Evolutionary conservation across 2,888 invertebrate species (phyloP).

Genomic region (Melanostoma mellinum): DNA sequence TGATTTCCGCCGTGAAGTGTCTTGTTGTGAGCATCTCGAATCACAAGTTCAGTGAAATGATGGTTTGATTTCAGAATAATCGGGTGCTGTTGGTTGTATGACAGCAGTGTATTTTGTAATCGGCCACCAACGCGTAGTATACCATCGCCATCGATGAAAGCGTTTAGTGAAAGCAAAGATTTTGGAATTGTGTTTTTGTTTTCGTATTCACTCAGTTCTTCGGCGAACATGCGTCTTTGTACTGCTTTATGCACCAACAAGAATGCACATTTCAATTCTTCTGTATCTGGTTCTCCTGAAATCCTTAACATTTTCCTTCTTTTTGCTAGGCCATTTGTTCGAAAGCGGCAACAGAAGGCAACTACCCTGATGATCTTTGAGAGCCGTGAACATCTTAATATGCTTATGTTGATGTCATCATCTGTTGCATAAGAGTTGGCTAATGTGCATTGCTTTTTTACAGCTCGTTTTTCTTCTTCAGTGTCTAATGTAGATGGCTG

Average conservation of each 20-base stretch:
- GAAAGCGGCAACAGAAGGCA: not conserved
- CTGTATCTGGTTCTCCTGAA: not conserved
- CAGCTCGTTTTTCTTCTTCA: too few relatives aligned
- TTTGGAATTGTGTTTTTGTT: not conserved
- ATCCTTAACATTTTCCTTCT: not conserved
- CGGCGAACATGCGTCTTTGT: constrained; percentile 15
- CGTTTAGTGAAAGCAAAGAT: constrained; percentile 5
- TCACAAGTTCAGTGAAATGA: constrained; percentile 7
- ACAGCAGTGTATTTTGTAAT: not conserved
- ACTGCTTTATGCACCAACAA: constrained; percentile 4
- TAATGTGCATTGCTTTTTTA: too few relatives aligned
- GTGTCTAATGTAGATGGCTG: not conserved
- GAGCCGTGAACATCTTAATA: not conserved
- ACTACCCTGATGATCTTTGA: not conserved
- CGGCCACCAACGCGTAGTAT: constrained; percentile 27
- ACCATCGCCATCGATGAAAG: constrained; percentile 13
- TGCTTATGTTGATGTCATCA: not conserved
- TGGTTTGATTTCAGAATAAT: constrained; percentile 13
- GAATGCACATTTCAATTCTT: constrained; percentile 7
- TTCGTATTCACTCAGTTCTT: constrained; percentile 1
- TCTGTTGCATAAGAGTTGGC: too few relatives aligned
- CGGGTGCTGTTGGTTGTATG: constrained; percentile 20
- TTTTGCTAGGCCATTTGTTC: too few relatives aligned
- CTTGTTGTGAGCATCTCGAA: not conserved
- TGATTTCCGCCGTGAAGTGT: constrained; percentile 9